Evolutionary conservation across 2,797 vertebrate genomes (phyloP), one percentile per base, ranked within the genome.

Genomic region (Discoglossus pictus): DNA sequence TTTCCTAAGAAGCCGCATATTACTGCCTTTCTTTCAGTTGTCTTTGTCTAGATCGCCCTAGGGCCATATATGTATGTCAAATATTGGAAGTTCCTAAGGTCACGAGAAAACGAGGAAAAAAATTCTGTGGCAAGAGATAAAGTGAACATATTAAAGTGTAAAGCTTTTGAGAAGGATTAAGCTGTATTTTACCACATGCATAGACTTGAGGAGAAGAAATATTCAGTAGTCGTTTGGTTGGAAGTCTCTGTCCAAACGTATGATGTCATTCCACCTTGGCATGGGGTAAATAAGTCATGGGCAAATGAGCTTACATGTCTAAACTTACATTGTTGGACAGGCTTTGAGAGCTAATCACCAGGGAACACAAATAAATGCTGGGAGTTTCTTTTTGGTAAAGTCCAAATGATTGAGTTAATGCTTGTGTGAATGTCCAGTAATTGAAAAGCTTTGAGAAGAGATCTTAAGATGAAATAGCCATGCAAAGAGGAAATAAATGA

Each of bases 171-270:
- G 40, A 39, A 65, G 38, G 63, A 68, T 76, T 77, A 53, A 0
- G 0, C 55, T 56, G 25, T 39, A 67, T 46, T n/a, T 15, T 52
- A 55, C 53, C 63, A 53, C 15, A 61, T 46, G 50, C 35, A 60
- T 23, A 75, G 68, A 38, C 38, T 72, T 51, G 75, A 74, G n/a
- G 6, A 65, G 72, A 58, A 2, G 48, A 54, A 53, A 10, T 15
- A n/a, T n/a, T 24, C 46, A 50, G 72, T 42, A n/a, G 46, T 21
- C 23, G 53, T 40, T 63, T 23, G 43, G 21, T 43, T 61, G 31
- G 24, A 40, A 67, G 50, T 55, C 20, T 24, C 11, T 24, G 21
- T 24, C 53, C 55, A 62, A 65, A 36, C 5, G 15, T 54, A 25
- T 58, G 34, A 52, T 39, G 42, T 11, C 0, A 0, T 39, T 65